Evolutionary conservation across 2,888 invertebrate genomes (phyloP).

Genomic region (Cylindroiulus punctatus): DNA sequence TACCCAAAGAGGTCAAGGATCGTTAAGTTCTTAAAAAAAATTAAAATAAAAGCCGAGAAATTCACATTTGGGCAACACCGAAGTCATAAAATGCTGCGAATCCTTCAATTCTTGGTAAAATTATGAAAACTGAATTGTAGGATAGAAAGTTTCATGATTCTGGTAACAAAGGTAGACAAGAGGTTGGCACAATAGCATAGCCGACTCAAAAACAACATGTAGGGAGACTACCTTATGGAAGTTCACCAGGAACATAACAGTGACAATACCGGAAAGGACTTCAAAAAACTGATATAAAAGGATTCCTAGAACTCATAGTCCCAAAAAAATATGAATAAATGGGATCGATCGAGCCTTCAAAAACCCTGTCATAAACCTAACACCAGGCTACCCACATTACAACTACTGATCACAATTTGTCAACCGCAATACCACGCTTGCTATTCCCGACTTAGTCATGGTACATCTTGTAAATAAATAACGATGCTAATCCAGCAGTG

Average conservation of each 20-base stretch:
- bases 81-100: no score
- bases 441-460: background rate
- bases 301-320: background rate
- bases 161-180: background rate
- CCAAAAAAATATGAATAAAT: background rate
- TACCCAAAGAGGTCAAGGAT: no score
- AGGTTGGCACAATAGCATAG: background rate
- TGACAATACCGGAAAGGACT: no score
- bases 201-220: no score
- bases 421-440: background rate
- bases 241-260: no score
- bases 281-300: no score
- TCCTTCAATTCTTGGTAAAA: background rate
- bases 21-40: no score
- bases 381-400: background rate
- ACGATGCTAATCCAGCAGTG: slow-evolving; percentile 8
- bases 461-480: background rate
- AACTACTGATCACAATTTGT: background rate
- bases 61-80: no score
- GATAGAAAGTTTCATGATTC: background rate
- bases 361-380: background rate
- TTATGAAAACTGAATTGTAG: background rate
- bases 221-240: no score
- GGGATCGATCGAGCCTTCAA: background rate
- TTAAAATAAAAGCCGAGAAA: no score